Conservation (phyloP, 2,888 invertebrate species). For the Cheilosia scutellata region DNA sequence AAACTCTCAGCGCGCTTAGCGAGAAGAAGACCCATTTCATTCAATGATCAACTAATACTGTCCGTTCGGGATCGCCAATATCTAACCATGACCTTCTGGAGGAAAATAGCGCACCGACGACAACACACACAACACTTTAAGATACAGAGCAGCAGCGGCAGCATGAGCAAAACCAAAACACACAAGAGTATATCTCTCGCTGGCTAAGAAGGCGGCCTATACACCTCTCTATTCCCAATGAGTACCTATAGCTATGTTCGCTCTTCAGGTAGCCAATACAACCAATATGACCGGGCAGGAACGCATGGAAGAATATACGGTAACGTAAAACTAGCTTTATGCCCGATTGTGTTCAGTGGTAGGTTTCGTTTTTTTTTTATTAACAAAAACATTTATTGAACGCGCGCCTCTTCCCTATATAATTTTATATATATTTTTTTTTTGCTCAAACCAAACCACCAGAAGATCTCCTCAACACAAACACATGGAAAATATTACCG, state of each 20-base stretch:
- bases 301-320: conserved; percentile 72
- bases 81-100: conserved; percentile 84
- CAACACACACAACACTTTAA: conserved; percentile 78
- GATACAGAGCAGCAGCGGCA: conserved; percentile 75
- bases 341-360: conserved; percentile 59
- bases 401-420: conserved; percentile 68
- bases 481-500: conserved; percentile 59
- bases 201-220: conserved; percentile 72
- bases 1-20: conserved; percentile 62
- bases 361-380: conserved; percentile 29
- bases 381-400: conserved; percentile 63
- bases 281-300: conserved; percentile 64
- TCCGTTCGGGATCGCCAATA: conserved; percentile 82
- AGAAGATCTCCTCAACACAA: conserved; percentile 47
- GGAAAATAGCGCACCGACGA: conserved; percentile 80
- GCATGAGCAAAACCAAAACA: conserved; percentile 59
- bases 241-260: conserved; percentile 25
- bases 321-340: conserved; percentile 71
- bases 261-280: conserved; percentile 68
- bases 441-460: conserved; percentile 38
- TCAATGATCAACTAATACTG: conserved; percentile 83
- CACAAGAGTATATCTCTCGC: conserved; percentile 58
- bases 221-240: conserved; percentile 54
- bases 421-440: conserved; percentile 25
- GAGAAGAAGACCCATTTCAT: conserved; percentile 82